Evolutionary conservation across 2,797 vertebrate species (phyloP).

Genomic region (Helarctos malayanus): DNA sequence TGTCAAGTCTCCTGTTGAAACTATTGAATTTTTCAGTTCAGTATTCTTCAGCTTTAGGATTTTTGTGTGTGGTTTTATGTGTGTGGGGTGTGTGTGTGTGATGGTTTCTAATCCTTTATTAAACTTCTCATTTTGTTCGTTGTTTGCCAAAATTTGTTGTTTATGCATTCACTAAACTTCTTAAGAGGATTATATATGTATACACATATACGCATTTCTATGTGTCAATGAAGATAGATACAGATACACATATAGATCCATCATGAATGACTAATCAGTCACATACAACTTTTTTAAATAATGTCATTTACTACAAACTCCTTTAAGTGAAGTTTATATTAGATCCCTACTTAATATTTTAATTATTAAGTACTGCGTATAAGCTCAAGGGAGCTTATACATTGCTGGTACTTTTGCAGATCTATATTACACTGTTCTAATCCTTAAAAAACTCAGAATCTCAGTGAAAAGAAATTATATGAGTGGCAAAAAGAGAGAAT

Average conservation of each 20-base stretch:
- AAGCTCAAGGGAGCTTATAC: not conserved
- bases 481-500: not conserved
- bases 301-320: not conserved
- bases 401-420: not conserved
- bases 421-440: not conserved
- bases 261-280: not conserved
- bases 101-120: not conserved
- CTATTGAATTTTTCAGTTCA: not conserved
- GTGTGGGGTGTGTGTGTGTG: not conserved
- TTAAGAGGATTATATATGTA: not conserved
- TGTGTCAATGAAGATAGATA: not conserved
- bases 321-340: not conserved
- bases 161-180: not conserved
- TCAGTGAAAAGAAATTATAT: not conserved
- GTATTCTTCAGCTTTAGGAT: not conserved
- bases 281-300: not conserved
- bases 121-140: not conserved
- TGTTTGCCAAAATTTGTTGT: not conserved
- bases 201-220: not conserved
- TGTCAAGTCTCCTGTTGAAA: not conserved
- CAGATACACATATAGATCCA: not conserved
- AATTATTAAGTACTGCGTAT: not conserved
- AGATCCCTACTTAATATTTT: not conserved
- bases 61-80: not conserved
- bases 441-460: not conserved